These are phyloP conservation scores for Coreoperca whiteheadi DNA, from an alignment of 2,113 vertebrate genomes.

Conservation along the genomic window DNA sequence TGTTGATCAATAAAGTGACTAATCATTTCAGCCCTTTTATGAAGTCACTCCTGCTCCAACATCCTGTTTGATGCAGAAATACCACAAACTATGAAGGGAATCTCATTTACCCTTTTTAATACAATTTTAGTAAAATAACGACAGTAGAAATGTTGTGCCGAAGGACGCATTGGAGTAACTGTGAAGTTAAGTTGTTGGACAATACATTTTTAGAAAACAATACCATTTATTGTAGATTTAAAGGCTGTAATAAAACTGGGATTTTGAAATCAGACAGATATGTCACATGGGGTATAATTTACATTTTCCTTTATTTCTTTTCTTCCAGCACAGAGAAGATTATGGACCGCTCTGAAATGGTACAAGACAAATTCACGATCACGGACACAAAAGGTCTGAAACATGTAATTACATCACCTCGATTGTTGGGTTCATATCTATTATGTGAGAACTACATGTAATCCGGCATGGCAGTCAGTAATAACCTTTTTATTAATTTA, in stretches of 20 bases:
- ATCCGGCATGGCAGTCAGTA: not conserved
- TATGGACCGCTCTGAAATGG: slow-evolving; percentile 88
- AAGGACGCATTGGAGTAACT: too few relatives aligned
- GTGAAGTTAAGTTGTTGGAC: not conserved
- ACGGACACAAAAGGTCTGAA: slow-evolving; percentile 82
- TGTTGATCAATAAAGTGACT: too few relatives aligned
- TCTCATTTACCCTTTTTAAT: too few relatives aligned
- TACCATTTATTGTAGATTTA: not conserved
- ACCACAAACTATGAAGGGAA: too few relatives aligned
- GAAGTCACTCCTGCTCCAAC: too few relatives aligned
- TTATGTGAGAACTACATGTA: not conserved
- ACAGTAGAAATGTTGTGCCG: too few relatives aligned
- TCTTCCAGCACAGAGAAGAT: slow-evolving; percentile 87
- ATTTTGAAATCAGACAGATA: not conserved
- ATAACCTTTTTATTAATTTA: not conserved
- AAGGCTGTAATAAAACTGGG: not conserved
- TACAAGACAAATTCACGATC: slow-evolving; percentile 69
- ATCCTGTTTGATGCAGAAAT: too few relatives aligned
- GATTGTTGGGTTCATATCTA: not conserved
- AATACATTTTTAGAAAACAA: not conserved
- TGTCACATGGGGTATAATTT: not conserved
- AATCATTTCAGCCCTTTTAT: too few relatives aligned
- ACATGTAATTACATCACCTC: not conserved
- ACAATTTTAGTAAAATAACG: too few relatives aligned
- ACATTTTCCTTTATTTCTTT: not conserved